These are phyloP conservation scores for Lithodes maja DNA, from an alignment of 2,888 invertebrate genomes.

Conservation along the genomic window DNA sequence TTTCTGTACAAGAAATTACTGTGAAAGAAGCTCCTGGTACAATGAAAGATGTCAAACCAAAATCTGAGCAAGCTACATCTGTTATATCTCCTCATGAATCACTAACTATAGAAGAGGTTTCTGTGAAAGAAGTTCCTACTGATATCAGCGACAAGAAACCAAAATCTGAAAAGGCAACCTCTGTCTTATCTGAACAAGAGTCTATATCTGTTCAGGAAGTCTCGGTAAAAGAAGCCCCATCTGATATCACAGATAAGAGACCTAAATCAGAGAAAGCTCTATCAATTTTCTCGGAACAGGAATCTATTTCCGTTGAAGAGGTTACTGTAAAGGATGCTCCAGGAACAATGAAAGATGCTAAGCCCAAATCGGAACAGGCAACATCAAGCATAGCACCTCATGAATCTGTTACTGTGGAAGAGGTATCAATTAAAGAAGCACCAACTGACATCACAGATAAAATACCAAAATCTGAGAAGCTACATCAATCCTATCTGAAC, in stretches of 20 bases:
- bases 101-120: constrained; percentile 71
- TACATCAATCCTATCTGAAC: constrained; percentile 33
- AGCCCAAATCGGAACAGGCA: constrained; percentile 51
- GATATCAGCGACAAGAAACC: constrained; percentile 49
- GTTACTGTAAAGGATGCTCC: constrained; percentile 61
- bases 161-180: constrained; percentile 65
- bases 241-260: constrained; percentile 24
- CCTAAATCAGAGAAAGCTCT: constrained; percentile 51
- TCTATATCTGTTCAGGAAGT: constrained; percentile 48
- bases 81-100: constrained; percentile 46
- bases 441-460: constrained; percentile 22
- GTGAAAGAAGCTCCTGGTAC: constrained; percentile 42
- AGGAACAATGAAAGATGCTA: constrained; percentile 22
- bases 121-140: constrained; percentile 71
- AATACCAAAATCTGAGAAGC: constrained; percentile 70
- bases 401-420: constrained; percentile 52
- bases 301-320: constrained; percentile 67
- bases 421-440: constrained; percentile 27
- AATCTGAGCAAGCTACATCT: constrained; percentile 45
- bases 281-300: constrained; percentile 65
- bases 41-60: constrained; percentile 39
- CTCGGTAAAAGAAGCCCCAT: constrained; percentile 25
- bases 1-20: constrained; percentile 41
- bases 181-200: constrained; percentile 55
- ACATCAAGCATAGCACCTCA: constrained; percentile 44